Base-by-base conservation (phyloP, 2,888 invertebrate species). In the Chironomus riparius region DNA sequence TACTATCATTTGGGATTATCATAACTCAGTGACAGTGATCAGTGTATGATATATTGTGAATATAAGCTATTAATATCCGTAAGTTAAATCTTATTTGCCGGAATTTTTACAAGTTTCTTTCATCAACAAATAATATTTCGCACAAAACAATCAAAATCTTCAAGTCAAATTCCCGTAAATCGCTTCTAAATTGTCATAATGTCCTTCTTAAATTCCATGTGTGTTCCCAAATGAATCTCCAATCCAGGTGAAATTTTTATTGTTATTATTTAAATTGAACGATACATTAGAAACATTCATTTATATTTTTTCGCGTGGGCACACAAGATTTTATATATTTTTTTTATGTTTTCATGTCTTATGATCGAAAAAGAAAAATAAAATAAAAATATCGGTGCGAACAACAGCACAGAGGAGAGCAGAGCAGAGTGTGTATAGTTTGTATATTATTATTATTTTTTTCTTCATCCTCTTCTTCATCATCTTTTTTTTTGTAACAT, bases 261-360 rank as follows among this genome's bases (percentile, higher is more conserved):
- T 72, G 61, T 72, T 72, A 72, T 72, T 72, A 72, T 72, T 72
- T 72, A 72, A 72, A 72, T 72, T 38, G 72, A 50, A 21, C 72
- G 72, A 72, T 72, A 47, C 72, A 72, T 72, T 72, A 72, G 72
- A 72, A 62, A 72, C 24, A 62, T 72, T 70, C 38, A 38, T 38
- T 38, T 38, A 38, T 38, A 4, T 28, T 28, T 38, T 38, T 38
- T 71, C 50, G 72, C 72, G 72, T 72, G 72, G 72, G 72, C 70
- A 72, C 72, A 70, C 18, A 21, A 62, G 62, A 72, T 22, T 56
- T 72, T 22, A 72, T n/a, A 62, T 72, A 50, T 68, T 47, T 56
- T 4, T 56, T 56, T 18, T 56, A 38, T 56, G 56, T 15, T 56
- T 56, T 56, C 56, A 61, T 72, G 61, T 72, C 61, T 72, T 72